Conservation (phyloP, 37 sponge, comb jelly and placozoan genomes). For the Beroe ovata region DNA sequence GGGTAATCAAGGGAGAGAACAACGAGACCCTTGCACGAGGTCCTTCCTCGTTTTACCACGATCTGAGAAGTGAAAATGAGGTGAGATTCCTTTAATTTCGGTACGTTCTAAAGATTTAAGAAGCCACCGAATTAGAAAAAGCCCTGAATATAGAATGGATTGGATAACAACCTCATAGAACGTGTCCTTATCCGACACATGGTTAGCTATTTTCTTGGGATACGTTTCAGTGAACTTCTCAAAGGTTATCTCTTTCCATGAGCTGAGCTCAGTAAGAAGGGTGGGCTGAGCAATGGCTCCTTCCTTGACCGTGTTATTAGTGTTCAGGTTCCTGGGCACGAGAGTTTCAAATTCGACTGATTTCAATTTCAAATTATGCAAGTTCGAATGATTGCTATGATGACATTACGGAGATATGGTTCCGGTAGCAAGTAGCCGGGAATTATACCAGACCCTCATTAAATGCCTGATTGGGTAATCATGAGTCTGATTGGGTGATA, state of each 20-base stretch:
- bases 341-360: too few species aligned
- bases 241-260: conserved; percentile 22
- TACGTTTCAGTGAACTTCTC: background rate
- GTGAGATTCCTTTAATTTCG: too few species aligned
- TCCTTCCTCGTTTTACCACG: conserved; percentile 24
- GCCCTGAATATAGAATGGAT: too few species aligned
- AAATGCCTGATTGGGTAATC: too few species aligned
- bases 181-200: conserved; percentile 43
- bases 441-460: too few species aligned
- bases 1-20: conserved; percentile 51
- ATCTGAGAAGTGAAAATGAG: conserved; percentile 10
- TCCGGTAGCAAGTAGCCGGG: too few species aligned
- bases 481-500: too few species aligned
- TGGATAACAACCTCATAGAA: conserved; percentile 38
- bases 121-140: too few species aligned
- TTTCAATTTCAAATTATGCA: too few species aligned
- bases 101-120: too few species aligned
- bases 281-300: conserved; percentile 42
- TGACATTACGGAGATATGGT: too few species aligned
- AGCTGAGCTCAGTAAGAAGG: conserved; percentile 5
- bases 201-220: background rate
- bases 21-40: conserved; percentile 31
- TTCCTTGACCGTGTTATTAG: conserved; percentile 37
- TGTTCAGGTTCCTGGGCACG: conserved; percentile 25
- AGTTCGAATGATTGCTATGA: too few species aligned